phyloP scores from a whole-genome alignment of 1,140 invertebrate genomes.

The Penaeus vannamei region DNA sequence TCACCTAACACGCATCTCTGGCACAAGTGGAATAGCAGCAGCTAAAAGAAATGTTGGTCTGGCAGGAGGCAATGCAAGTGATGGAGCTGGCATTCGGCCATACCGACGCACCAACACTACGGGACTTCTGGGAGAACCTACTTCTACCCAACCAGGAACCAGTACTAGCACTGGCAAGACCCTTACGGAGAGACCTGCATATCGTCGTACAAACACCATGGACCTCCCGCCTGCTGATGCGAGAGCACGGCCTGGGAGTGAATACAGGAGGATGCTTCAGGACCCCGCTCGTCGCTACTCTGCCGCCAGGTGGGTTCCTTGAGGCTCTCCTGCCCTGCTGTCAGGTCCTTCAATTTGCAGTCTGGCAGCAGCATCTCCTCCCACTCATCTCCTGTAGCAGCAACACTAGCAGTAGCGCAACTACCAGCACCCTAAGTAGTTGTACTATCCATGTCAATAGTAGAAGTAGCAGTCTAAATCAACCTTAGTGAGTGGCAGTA shows the following conservation, averaged over 20 bases:
- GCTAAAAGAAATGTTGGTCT: constrained; percentile 7
- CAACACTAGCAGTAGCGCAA: constrained; percentile 47
- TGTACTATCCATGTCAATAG: constrained; percentile 40
- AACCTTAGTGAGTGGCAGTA: constrained; percentile 29
- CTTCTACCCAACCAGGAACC: background rate
- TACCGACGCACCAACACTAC: constrained; percentile 66
- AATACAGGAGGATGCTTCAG: constrained; percentile 61
- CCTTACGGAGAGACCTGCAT: constrained; percentile 40
- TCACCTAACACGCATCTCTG: constrained; percentile 64
- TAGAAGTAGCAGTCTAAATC: constrained; percentile 39
- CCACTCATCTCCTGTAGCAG: constrained; percentile 39
- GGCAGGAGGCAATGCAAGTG: constrained; percentile 11
- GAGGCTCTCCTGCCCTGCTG: constrained; percentile 5
- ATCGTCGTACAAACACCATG: constrained; percentile 64
- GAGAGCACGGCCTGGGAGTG: constrained; percentile 57
- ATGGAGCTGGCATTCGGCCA: constrained; percentile 28
- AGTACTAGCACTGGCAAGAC: constrained; percentile 29
- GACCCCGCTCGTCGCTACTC: constrained; percentile 58
- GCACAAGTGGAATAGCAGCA: constrained; percentile 39
- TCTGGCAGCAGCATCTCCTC: constrained; percentile 39
- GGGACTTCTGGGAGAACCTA: constrained; percentile 37
- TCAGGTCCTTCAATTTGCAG: background rate
- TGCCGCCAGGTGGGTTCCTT: constrained; percentile 62
- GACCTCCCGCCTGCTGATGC: constrained; percentile 65
- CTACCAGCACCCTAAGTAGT: constrained; percentile 38